Percentiles rank a stretch among this genome's conserved stretches.
These are phyloP conservation scores for Amphipyra berbera DNA, from an alignment of 2,888 invertebrate species.

Conservation along the genomic window DNA sequence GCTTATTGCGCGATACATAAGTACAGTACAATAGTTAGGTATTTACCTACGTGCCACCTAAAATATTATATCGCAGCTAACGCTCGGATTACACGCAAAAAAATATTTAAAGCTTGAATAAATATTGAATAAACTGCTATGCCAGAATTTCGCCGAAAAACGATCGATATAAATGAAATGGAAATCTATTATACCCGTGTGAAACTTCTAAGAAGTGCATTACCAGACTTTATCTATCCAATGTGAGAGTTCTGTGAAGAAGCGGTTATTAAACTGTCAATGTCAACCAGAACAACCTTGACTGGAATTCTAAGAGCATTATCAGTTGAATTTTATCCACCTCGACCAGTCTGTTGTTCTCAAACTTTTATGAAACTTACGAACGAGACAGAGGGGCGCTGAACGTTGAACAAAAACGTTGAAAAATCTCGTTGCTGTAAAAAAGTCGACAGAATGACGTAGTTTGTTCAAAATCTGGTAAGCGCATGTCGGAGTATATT, in stretches of 20 bases:
- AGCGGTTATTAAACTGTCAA: conserved; percentile 64
- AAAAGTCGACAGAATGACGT: too few species aligned
- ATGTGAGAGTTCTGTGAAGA: conserved; percentile 57
- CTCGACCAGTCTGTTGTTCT: conserved; percentile 9
- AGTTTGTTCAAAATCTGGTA: too few species aligned
- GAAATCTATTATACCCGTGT: conserved; percentile 9
- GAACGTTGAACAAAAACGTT: neutral
- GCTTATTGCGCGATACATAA: too few species aligned
- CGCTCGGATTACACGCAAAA: too few species aligned
- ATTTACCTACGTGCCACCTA: too few species aligned
- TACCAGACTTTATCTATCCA: conserved; percentile 41
- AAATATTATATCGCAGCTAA: too few species aligned
- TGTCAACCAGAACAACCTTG: conserved; percentile 64
- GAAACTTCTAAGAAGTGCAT: conserved; percentile 48
- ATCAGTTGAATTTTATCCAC: conserved; percentile 52
- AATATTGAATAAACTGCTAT: too few species aligned
- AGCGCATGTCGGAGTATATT: too few species aligned
- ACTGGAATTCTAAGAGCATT: conserved; percentile 55
- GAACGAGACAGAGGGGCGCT: conserved; percentile 27
- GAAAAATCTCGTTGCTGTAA: too few species aligned
- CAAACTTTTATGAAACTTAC: conserved; percentile 36
- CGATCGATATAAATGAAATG: conserved; percentile 7
- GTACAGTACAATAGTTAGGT: too few species aligned
- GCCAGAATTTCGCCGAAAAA: conserved; percentile 19
- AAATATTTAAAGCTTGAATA: too few species aligned